phyloP scores from a whole-genome alignment of 37 sponge, comb jelly and placozoan genomes.

The Theonella swinhoei region DNA sequence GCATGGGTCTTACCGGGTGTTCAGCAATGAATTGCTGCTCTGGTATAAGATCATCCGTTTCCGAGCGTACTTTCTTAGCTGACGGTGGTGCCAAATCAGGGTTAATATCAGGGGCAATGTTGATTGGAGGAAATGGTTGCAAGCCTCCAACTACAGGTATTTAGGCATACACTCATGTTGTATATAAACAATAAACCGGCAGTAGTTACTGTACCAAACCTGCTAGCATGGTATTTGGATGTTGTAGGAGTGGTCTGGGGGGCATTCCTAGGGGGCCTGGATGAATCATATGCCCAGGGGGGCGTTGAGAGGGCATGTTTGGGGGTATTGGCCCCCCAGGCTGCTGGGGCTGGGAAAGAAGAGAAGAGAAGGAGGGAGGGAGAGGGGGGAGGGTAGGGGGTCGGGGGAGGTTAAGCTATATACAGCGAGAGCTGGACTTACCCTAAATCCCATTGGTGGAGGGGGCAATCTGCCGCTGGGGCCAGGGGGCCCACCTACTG shows the following conservation, averaged over 20 bases:
- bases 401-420: not conserved
- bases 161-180: not conserved
- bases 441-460: not conserved
- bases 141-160: not conserved
- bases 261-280: not conserved
- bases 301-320: slow-evolving; percentile 18
- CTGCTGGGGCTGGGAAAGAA: slow-evolving; percentile 9
- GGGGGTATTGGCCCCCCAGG: slow-evolving; percentile 2
- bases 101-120: not conserved
- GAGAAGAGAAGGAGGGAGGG: not conserved
- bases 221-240: not conserved
- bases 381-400: slow-evolving; percentile 8
- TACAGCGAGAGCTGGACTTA: not conserved
- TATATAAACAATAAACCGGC: not conserved
- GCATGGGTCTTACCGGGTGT: slow-evolving; percentile 67
- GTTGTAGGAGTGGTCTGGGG: not conserved
- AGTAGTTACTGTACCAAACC: not conserved
- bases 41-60: slow-evolving; percentile 59
- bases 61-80: slow-evolving; percentile 55
- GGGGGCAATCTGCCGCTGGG: not conserved
- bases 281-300: not conserved
- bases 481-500: not conserved
- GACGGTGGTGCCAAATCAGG: slow-evolving; percentile 54
- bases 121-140: not conserved
- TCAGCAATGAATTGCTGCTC: slow-evolving; percentile 73